These are phyloP conservation scores for Mactra quadrangularis DNA, from an alignment of 1,140 invertebrate species.

Conservation along the genomic window DNA sequence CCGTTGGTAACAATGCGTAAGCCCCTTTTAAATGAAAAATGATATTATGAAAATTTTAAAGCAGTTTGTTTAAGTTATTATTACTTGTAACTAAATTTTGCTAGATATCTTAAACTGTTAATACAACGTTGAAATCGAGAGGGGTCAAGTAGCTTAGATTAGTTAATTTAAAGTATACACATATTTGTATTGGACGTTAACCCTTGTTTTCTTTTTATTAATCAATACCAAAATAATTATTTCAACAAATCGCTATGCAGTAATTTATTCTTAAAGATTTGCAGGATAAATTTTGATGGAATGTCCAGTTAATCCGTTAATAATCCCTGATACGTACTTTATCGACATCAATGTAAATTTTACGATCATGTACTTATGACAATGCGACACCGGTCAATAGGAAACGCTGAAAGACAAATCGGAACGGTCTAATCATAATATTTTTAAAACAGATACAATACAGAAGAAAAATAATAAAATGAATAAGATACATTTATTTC, in stretches of 20 bases:
- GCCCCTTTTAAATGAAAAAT: too few relatives aligned
- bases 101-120: too few relatives aligned
- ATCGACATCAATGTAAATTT: conserved; percentile 25
- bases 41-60: too few relatives aligned
- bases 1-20: too few relatives aligned
- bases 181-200: too few relatives aligned
- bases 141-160: too few relatives aligned
- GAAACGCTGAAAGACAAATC: conserved; percentile 10
- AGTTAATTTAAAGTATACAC: too few relatives aligned
- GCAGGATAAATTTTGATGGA: conserved; percentile 1
- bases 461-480: conserved; percentile 36
- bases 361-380: neutral
- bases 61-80: too few relatives aligned
- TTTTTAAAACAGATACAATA: conserved; percentile 2
- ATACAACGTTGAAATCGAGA: too few relatives aligned
- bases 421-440: conserved; percentile 15
- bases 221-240: too few relatives aligned
- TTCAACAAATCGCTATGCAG: neutral
- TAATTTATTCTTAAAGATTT: conserved; percentile 46
- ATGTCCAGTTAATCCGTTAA: conserved; percentile 30
- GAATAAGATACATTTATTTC: conserved; percentile 26
- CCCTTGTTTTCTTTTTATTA: too few relatives aligned
- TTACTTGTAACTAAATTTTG: too few relatives aligned
- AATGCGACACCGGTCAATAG: conserved; percentile 13
- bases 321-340: conserved; percentile 43